These are phyloP conservation scores for Philereme vetulata DNA, from an alignment of 2,888 invertebrate genomes.

Conservation along the genomic window DNA sequence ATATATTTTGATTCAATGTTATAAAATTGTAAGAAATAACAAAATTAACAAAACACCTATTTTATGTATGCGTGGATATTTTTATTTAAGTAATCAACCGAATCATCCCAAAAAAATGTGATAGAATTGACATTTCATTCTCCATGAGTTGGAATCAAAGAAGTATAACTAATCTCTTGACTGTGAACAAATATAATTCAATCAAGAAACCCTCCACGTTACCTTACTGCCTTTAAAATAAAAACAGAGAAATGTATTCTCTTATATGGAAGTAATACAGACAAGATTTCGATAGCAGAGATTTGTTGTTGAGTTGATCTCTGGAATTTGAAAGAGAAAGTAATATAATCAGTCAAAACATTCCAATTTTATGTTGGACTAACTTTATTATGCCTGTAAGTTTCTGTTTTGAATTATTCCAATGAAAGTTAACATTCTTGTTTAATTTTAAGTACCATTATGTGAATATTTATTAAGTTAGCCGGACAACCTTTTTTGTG, in stretches of 20 bases:
- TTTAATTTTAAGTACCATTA: too few species aligned
- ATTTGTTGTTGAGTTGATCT: slow-evolving; percentile 17
- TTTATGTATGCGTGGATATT: slow-evolving; percentile 12
- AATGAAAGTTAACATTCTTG: not conserved
- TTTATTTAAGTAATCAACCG: slow-evolving; percentile 12
- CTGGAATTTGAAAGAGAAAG: slow-evolving; percentile 17
- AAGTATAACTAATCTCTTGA: slow-evolving; percentile 50
- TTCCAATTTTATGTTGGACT: slow-evolving; percentile 29
- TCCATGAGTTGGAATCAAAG: slow-evolving; percentile 48
- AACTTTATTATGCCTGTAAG: slow-evolving; percentile 20
- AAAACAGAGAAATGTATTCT: slow-evolving; percentile 11
- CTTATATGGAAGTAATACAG: slow-evolving; percentile 3
- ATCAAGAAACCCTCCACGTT: slow-evolving; percentile 44
- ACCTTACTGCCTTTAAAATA: slow-evolving; percentile 33
- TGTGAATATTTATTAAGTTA: too few species aligned
- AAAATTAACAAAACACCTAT: not conserved
- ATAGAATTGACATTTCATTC: slow-evolving; percentile 40
- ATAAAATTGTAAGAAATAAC: not conserved
- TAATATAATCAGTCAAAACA: slow-evolving; percentile 29
- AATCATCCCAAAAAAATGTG: slow-evolving; percentile 20
- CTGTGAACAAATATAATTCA: slow-evolving; percentile 53
- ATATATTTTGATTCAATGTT: too few species aligned
- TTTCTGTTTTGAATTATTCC: not conserved
- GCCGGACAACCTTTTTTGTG: too few species aligned
- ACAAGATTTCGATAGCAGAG: slow-evolving; percentile 2